A percentile compares a stretch with the other conserved stretches of the same genome.
These are phyloP conservation scores for Zygaena filipendulae DNA, from an alignment of 2,888 invertebrate species.

Conservation along the genomic window DNA sequence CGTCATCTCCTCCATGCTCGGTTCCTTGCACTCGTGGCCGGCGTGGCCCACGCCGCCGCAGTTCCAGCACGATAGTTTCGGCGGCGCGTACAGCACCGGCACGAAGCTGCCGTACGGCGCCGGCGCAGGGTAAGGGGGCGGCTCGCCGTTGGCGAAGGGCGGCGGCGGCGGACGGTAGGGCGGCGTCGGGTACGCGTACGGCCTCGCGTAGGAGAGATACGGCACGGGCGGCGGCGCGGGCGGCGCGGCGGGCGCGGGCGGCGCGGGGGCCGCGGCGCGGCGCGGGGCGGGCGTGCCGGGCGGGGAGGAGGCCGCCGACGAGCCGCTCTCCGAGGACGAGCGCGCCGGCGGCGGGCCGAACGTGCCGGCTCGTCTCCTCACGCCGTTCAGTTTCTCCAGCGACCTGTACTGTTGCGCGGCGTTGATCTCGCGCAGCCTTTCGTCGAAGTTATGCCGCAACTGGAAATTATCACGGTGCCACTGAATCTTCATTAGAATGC, in stretches of 20 bases:
- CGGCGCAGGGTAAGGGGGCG: constrained; percentile 50
- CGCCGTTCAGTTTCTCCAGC: constrained; percentile 69
- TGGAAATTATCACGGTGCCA: constrained; percentile 39
- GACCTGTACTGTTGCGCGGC: constrained; percentile 66
- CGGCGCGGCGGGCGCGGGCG: constrained; percentile 19
- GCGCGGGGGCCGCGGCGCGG: constrained; percentile 33
- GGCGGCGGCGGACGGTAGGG: constrained; percentile 50
- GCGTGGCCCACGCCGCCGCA: constrained; percentile 88
- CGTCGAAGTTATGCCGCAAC: constrained; percentile 73
- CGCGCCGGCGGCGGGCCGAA: constrained; percentile 29
- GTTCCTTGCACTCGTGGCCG: constrained; percentile 89
- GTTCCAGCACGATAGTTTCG: constrained; percentile 87
- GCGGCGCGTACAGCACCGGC: constrained; percentile 67
- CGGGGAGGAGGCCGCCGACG: constrained; percentile 47
- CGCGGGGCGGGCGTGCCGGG: constrained; percentile 45
- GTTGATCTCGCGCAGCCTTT: constrained; percentile 70
- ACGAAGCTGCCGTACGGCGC: constrained; percentile 54
- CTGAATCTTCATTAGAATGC: too few species aligned
- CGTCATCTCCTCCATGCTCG: constrained; percentile 93
- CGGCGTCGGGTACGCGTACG: constrained; percentile 50
- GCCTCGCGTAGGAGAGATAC: constrained; percentile 44
- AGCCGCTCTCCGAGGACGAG: constrained; percentile 56
- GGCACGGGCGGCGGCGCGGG: constrained; percentile 33
- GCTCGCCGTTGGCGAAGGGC: constrained; percentile 58
- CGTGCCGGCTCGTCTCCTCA: constrained; percentile 52